Evolutionary conservation across 2,888 invertebrate genomes (phyloP), one percentile per base, ranked within the genome.

Genomic region (Melolontha melolontha): DNA sequence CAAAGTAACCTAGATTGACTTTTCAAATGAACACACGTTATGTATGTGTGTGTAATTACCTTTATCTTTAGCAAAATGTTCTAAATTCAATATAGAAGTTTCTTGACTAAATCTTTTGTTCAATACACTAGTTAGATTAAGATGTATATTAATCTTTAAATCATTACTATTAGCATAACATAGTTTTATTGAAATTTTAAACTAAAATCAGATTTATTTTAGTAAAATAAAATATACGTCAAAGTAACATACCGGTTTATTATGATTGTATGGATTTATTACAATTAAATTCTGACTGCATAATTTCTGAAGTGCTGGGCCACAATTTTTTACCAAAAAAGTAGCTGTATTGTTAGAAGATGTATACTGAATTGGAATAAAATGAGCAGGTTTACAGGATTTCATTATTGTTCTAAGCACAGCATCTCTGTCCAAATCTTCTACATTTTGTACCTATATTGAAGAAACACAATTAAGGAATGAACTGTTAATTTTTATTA

Each of bases 261-360:
- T 67, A 41, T 70, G 57, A 70, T 77, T 75, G 14, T 71, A 68
- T 29, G 79, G 77, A 75, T 79, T 76, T 39, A 76, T 75, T 42
- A 83, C 74, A 40, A 84, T 80, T 42, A 87, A 78, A 73, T 84
- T 85, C 34, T 81, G 80, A 29, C 79, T 79, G 66, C 86, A 86
- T 1, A 87, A 73, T 73, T 83, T 84, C 51, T 84, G 82, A 14
- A 87, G 77, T 0, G 86, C 86, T 1, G 79, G 72, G 4, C 83
- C 84, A 73, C 87, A 87, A 74, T 86, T 86, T 67, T 82, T 78
- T 5, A 84, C 84, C 42, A 87, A 74, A 71, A 87, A 87, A 64
- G 77, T 81, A 0, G 82, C 79, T 57, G 81, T 81, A 1, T 80
- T 81, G 5, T 73, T 72, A 49, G 67, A 72, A 4, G 74, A 68